Evolutionary conservation across 2,113 vertebrate genomes (phyloP).

Genomic region (Sclerurus mexicanus): DNA sequence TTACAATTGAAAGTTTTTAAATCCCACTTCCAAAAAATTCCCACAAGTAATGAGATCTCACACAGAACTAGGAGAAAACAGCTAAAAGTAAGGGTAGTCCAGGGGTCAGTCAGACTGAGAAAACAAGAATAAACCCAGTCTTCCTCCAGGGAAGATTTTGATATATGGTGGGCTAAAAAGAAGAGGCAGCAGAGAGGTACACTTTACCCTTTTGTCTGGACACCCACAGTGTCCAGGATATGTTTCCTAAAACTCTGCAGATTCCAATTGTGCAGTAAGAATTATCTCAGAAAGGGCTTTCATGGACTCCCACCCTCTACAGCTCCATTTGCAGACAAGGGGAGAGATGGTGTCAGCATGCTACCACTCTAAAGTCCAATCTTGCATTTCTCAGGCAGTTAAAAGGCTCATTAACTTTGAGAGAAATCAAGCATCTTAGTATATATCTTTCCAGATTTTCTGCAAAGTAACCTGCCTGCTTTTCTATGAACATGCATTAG

Average conservation of each 20-base stretch:
- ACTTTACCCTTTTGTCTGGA: not conserved
- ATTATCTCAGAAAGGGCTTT: not conserved
- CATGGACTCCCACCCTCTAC: not conserved
- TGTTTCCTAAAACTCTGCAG: not conserved
- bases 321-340: not conserved
- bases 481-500: not conserved
- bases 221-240: not conserved
- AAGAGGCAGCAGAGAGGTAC: not conserved
- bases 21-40: not conserved
- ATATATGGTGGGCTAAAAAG: not conserved
- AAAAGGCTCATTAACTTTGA: not conserved
- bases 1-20: not conserved
- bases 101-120: not conserved
- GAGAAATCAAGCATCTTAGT: not conserved
- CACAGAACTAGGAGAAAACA: not conserved
- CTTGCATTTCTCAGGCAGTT: not conserved
- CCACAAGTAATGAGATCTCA: not conserved
- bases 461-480: not conserved
- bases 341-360: not conserved
- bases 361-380: fast-evolving
- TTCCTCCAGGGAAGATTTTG: not conserved
- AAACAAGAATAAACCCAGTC: not conserved
- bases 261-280: not conserved
- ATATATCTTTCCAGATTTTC: not conserved
- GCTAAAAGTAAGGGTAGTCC: not conserved